A percentile compares a stretch with the other conserved stretches of the same genome.
These are phyloP conservation scores for Brachyalestes nurse DNA, from an alignment of 2,797 vertebrate species.

Conservation along the genomic window DNA sequence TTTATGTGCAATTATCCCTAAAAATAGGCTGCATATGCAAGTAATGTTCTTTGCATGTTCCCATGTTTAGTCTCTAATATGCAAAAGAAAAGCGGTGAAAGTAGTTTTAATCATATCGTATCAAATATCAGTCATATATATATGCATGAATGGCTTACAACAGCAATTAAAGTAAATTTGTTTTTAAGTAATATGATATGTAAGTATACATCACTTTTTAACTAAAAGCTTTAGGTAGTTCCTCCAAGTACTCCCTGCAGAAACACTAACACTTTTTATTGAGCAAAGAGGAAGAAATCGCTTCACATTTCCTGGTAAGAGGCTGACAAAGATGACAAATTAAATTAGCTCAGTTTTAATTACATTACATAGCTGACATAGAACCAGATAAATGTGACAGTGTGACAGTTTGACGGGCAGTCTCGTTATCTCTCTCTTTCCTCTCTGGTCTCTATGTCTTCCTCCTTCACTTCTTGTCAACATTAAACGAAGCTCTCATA, in stretches of 20 bases:
- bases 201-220: background rate
- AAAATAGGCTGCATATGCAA: too few species aligned
- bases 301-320: constrained; percentile 26
- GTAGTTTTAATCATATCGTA: too few species aligned
- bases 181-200: background rate
- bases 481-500: constrained; percentile 2
- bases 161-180: background rate
- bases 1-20: too few species aligned
- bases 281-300: background rate
- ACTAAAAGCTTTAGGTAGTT: background rate
- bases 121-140: too few species aligned
- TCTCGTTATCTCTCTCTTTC: constrained; percentile 20
- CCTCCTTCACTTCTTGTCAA: background rate
- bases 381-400: constrained; percentile 12
- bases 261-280: background rate
- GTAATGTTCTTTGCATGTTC: too few species aligned
- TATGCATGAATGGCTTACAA: background rate
- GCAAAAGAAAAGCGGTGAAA: too few species aligned
- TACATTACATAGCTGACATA: constrained; percentile 15
- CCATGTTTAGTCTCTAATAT: too few species aligned
- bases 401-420: constrained; percentile 10
- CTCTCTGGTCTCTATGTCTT: background rate
- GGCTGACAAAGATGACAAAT: constrained; percentile 17
- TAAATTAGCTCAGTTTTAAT: constrained; percentile 23
- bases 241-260: background rate